Percentiles rank a stretch among this genome's conserved stretches.
These are phyloP conservation scores for Drosophila cognata DNA, from an alignment of 2,888 invertebrate genomes.

Conservation along the genomic window DNA sequence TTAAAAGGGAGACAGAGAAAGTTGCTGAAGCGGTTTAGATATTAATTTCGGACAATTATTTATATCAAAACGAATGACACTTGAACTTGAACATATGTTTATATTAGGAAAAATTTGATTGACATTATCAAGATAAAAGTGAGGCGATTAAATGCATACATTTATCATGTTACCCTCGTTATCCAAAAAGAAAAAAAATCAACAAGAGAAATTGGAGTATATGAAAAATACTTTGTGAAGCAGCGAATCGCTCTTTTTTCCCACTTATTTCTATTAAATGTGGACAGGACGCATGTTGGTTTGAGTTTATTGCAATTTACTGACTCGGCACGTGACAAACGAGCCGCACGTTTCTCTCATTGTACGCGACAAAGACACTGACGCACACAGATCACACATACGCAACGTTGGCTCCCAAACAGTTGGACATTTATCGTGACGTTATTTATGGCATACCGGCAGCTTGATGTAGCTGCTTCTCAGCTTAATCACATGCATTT, in stretches of 20 bases:
- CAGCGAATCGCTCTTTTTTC: slow-evolving; percentile 20
- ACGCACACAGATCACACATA: slow-evolving; percentile 52
- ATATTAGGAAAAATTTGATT: neutral
- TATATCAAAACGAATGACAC: neutral
- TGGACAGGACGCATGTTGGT: slow-evolving; percentile 69
- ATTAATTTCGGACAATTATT: neutral
- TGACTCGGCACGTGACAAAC: slow-evolving; percentile 80
- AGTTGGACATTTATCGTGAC: slow-evolving; percentile 36
- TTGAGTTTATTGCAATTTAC: slow-evolving; percentile 81
- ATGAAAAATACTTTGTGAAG: slow-evolving; percentile 22
- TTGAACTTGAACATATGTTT: neutral
- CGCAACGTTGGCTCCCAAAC: slow-evolving; percentile 37
- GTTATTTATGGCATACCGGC: slow-evolving; percentile 47
- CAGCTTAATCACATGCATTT: slow-evolving; percentile 52
- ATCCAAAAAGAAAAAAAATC: neutral
- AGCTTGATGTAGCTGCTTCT: slow-evolving; percentile 26
- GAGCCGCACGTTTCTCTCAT: slow-evolving; percentile 71
- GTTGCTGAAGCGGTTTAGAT: too few relatives aligned
- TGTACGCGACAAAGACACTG: slow-evolving; percentile 53
- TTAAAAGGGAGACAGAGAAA: neutral
- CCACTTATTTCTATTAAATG: slow-evolving; percentile 68
- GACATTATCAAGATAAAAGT: neutral
- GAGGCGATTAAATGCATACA: neutral
- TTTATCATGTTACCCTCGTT: slow-evolving; percentile 1
- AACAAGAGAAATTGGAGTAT: slow-evolving; percentile 12